Evolutionary conservation across 53 echinoderm and acorn worm species (phyloP), one percentile per base, ranked within the genome.

Genomic region (Glandiceps talaboti): DNA sequence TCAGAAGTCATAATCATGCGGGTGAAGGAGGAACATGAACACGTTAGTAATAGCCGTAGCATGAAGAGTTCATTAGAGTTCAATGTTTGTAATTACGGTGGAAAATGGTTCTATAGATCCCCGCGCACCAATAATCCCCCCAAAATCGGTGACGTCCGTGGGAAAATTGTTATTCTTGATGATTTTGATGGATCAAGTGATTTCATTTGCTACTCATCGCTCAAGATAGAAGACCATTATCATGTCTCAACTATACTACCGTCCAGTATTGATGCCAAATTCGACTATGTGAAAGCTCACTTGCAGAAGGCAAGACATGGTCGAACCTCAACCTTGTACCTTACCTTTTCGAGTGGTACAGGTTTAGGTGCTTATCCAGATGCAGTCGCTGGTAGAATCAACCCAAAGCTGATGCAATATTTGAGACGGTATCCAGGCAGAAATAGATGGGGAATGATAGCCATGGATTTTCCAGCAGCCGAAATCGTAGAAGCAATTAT

Each of bases 321-420:
- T 45, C 64, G 64, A 45, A 20, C 6, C 6, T 12, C 6, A 20
- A 45, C 6, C 6, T 6, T 85, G 80, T 85, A 79, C 75, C 75
- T 85, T 1, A 85, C 85, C 14, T 85, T 79, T 45, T 74, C 79
- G 27, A 85, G 85, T 31, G 85, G 85, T 6, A 33, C 85, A 6
- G 75, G 85, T 10, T 26, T 30, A 26, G n/a, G 79, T 6, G 85
- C 80, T 26, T 76, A 75, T 31, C 85, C 85, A 0, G 27, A 28
- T 33, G 33, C 33, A 29, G 80, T 85, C 14, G 74, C 85, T 20
- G 32, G 33, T 26, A 14, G 32, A 73, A n/a, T 85, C 0, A 85
- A 85, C 80, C 33, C 31, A 30, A 27, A 29, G 14, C 80, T 85
- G 27, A 1, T 27, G 0, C 30, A 29, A 0, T 85, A 74, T 33